Base-by-base conservation (phyloP, 2,888 invertebrate genomes). In the Agrilus cyanescens region DNA sequence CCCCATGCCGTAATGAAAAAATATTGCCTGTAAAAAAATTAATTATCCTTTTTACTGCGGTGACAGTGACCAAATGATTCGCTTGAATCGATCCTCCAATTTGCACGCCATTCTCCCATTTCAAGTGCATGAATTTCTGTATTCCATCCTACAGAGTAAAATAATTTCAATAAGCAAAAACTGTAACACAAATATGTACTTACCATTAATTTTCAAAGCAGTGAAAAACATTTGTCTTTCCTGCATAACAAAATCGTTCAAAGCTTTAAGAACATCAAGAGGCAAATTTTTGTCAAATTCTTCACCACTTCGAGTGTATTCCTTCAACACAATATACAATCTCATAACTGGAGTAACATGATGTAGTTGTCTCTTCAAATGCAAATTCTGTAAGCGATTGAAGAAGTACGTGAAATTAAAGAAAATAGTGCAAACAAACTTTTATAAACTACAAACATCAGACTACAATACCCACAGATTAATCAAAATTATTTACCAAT, bases 191-290 rank as follows among this genome's bases (percentile, higher is more conserved):
- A 25, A 4, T 10, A 10, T 25, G 8, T 10, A 39, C 50, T 51
- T 56, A 64, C 65, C 60, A 50, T 63, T 64, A 32, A 65, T 45
- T 46, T 53, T 52, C 29, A 66, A 43, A 4, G 64, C 64, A 4
- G 60, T 62, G 35, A 61, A 57, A 50, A 65, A 65, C 59, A 63
- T 63, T 7, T 51, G 43, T 10, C 55, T 50, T 50, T 66, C 66
- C 42, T 56, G 55, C 37, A 56, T 50, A 1, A 62, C 55, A 48
- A 61, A 61, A 32, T 61, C 57, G 35, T 59, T 59, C 38, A 67
- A 62, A 15, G 48, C 38, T 14, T 49, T 38, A 15, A 66, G 50
- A 35, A 57, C 48, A 13, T 55, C 48, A 4, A 51, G 33, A 12
- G 63, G 56, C 38, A 64, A 50, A 32, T 57, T 56, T 37, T 49